These are phyloP conservation scores for Microcebus griseorufus DNA, from an alignment of 2,113 vertebrate genomes.

Conservation along the genomic window DNA sequence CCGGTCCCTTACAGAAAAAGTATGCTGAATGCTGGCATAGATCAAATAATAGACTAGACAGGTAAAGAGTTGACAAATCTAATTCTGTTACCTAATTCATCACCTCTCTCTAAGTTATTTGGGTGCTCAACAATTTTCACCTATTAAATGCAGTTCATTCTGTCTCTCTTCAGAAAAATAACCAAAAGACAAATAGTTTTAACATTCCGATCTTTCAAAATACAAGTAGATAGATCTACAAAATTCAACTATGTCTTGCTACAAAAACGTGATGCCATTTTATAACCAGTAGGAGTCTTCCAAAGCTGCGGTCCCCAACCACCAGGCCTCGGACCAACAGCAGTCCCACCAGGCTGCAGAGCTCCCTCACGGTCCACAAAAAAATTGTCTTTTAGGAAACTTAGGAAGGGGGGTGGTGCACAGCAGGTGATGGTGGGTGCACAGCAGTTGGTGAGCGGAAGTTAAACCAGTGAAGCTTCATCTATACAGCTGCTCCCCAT, in stretches of 20 bases:
- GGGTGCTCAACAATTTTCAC: not conserved
- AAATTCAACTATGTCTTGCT: constrained; percentile 22
- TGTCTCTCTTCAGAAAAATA: not conserved
- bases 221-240: not conserved
- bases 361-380: too few species aligned
- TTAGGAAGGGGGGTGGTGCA: too few species aligned
- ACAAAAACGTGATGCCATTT: not conserved
- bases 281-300: not conserved
- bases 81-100: constrained; percentile 29
- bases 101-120: constrained; percentile 2
- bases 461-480: too few species aligned
- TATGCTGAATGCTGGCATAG: not conserved
- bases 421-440: too few species aligned
- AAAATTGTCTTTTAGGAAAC: too few species aligned
- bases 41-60: constrained; percentile 9
- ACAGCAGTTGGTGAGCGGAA: too few species aligned
- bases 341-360: too few species aligned
- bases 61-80: constrained; percentile 17
- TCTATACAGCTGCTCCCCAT: too few species aligned
- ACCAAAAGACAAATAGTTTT: constrained; percentile 38
- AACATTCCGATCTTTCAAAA: constrained; percentile 16
- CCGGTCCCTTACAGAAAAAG: constrained; percentile 24
- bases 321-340: too few species aligned
- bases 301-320: too few species aligned
- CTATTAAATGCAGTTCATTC: not conserved